These are phyloP conservation scores for Pelusios castaneus DNA, from an alignment of 2,113 vertebrate genomes.

Conservation along the genomic window DNA sequence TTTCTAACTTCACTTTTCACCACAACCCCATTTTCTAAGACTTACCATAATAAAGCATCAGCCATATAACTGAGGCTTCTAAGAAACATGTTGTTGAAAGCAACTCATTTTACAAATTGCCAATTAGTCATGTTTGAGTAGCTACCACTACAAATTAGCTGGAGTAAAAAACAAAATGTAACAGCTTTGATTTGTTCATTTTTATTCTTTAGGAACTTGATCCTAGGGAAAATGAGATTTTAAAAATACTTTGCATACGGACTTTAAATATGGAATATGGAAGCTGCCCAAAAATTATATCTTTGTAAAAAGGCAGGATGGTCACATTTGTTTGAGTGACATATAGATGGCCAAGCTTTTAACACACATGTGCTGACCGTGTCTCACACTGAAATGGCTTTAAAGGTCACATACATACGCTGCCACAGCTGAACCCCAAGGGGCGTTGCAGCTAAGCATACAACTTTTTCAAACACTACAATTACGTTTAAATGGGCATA, in stretches of 20 bases:
- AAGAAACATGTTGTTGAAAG: slow-evolving; percentile 43
- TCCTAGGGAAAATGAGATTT: slow-evolving; percentile 39
- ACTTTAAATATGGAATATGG: slow-evolving; percentile 35
- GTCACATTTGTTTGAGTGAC: slow-evolving; percentile 50
- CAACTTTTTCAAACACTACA: slow-evolving; percentile 66
- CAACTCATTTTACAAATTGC: slow-evolving; percentile 46
- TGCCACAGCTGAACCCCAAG: slow-evolving; percentile 38
- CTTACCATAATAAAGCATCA: slow-evolving; percentile 63
- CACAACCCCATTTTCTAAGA: slow-evolving; percentile 53
- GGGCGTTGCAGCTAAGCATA: slow-evolving; percentile 58
- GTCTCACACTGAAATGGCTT: slow-evolving; percentile 60
- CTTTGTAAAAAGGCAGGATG: slow-evolving; percentile 49
- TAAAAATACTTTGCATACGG: slow-evolving; percentile 5
- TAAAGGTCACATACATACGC: slow-evolving; percentile 53
- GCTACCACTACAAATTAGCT: neutral
- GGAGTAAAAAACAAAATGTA: slow-evolving; percentile 16
- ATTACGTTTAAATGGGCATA: slow-evolving; percentile 71
- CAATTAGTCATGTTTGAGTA: slow-evolving; percentile 27
- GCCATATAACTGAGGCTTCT: slow-evolving; percentile 15
- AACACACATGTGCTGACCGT: slow-evolving; percentile 45
- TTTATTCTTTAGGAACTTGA: slow-evolving; percentile 40
- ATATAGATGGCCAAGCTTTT: slow-evolving; percentile 23
- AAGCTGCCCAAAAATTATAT: slow-evolving; percentile 39
- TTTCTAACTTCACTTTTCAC: slow-evolving; percentile 29
- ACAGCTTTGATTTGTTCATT: slow-evolving; percentile 22